Conservation (phyloP, 2,113 vertebrate genomes). For the Zingel zingel region DNA sequence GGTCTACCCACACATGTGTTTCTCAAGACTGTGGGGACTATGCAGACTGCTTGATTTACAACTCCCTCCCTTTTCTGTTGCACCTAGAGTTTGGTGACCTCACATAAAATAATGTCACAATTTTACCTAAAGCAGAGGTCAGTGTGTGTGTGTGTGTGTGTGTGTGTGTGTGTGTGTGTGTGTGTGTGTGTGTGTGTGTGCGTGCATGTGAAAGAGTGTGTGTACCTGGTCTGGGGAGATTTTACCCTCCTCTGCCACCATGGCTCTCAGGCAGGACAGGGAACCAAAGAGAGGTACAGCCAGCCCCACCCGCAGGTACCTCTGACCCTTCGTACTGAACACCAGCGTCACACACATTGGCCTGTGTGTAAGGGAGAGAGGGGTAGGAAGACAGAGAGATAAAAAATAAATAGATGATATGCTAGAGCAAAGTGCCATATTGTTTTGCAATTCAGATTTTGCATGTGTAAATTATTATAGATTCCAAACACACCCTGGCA, state of each 20-base stretch:
- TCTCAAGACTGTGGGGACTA: neutral
- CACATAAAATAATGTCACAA: neutral
- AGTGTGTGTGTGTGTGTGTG: neutral
- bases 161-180: slow-evolving; percentile 7
- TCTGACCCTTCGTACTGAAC: slow-evolving; percentile 87
- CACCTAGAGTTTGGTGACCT: neutral
- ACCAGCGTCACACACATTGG: slow-evolving; percentile 91
- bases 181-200: slow-evolving; percentile 13
- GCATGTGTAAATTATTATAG: slow-evolving; percentile 19
- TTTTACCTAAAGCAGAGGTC: neutral
- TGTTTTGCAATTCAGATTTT: slow-evolving; percentile 14
- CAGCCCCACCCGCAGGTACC: slow-evolving; percentile 90
- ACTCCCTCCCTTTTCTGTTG: neutral
- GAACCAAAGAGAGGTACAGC: slow-evolving; percentile 90
- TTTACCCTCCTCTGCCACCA: slow-evolving; percentile 90
- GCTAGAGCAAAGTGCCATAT: slow-evolving; percentile 9
- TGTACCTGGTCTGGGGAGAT: slow-evolving; percentile 89
- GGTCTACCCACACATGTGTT: neutral
- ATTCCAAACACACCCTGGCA: slow-evolving; percentile 11
- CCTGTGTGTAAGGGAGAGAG: slow-evolving; percentile 70
- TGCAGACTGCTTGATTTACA: neutral
- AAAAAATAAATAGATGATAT: neutral
- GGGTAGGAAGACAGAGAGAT: neutral
- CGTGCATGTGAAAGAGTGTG: neutral
- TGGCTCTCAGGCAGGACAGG: slow-evolving; percentile 87